These are phyloP conservation scores for Elaphurus davidianus DNA, from an alignment of 2,113 vertebrate genomes.

Conservation along the genomic window DNA sequence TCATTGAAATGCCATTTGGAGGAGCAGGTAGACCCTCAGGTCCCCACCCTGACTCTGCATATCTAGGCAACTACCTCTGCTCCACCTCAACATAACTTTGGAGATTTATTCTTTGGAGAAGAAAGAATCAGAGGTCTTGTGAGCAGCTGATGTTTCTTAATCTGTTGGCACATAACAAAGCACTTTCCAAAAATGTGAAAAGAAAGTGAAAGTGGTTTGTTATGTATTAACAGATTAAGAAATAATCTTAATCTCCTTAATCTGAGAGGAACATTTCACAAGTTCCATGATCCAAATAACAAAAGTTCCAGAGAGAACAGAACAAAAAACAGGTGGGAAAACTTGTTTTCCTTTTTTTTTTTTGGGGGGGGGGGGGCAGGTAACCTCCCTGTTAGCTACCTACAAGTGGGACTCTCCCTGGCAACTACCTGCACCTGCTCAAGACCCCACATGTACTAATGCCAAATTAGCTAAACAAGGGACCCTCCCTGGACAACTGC, in stretches of 20 bases:
- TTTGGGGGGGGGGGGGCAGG: accelerated
- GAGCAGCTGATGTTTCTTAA: neutral
- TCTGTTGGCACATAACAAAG: neutral
- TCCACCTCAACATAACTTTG: neutral
- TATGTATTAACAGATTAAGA: neutral
- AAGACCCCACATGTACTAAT: neutral
- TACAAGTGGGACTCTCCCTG: neutral
- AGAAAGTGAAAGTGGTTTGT: neutral
- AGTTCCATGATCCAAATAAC: neutral
- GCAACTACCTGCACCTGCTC: neutral
- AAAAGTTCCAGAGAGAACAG: neutral
- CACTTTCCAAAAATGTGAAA: neutral
- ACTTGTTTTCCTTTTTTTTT: neutral
- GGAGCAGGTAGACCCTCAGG: neutral
- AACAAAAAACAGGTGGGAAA: neutral
- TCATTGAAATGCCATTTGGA: neutral
- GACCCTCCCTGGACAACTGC: neutral
- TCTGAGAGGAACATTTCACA: neutral
- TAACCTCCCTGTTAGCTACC: neutral
- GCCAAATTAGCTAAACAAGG: neutral
- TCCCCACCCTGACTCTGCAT: neutral
- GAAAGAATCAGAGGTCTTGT: neutral
- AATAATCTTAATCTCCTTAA: neutral
- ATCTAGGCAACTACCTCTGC: neutral
- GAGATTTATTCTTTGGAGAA: neutral